Evolutionary conservation across 2,113 vertebrate genomes (phyloP), one percentile per base, ranked within the genome.

Genomic region (Perognathus longimembris): DNA sequence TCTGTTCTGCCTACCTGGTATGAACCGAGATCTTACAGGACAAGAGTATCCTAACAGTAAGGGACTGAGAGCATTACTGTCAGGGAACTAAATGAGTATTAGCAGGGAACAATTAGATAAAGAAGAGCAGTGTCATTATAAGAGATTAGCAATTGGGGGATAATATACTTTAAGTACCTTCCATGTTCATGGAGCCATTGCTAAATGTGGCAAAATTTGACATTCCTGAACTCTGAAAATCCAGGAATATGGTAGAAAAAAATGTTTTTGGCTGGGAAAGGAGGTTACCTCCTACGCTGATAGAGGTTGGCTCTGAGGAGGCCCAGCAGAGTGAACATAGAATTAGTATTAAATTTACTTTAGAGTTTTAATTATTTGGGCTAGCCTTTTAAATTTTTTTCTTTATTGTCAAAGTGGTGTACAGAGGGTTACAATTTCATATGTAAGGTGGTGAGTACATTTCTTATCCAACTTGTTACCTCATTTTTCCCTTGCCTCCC

Each of bases 321-420:
- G 40, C 66, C 59, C 24, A 66, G 69, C 36, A 69, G 50, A 93
- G 36, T 87, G 45, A 85, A 69, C 17, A 28, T 42, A 30, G 38
- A 75, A 78, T 88, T 81, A 78, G n/a, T 70, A 20, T 22, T 79
- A 36, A 45, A n/a, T n/a, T n/a, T n/a, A n/a, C n/a, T 92, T 92
- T 69, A 63, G 42, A 75, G 7, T 77, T 89, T 81, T 40, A 30
- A 30, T 82, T 74, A n/a, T 91, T 93, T 92, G 36, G 18, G 45
- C 45, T 45, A 45, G 45, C 45, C 45, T 45, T 45, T 45, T 45
- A 7, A 45, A 45, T 45, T n/a, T n/a, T n/a, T n/a, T n/a, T n/a
- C n/a, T n/a, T n/a, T n/a, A n/a, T n/a, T n/a, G n/a, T n/a, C n/a
- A n/a, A n/a, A n/a, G n/a, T n/a, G n/a, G n/a, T n/a, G n/a, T n/a